Base-by-base conservation (phyloP, 2,797 vertebrate species). In the Odontamblyopus rebecca region DNA sequence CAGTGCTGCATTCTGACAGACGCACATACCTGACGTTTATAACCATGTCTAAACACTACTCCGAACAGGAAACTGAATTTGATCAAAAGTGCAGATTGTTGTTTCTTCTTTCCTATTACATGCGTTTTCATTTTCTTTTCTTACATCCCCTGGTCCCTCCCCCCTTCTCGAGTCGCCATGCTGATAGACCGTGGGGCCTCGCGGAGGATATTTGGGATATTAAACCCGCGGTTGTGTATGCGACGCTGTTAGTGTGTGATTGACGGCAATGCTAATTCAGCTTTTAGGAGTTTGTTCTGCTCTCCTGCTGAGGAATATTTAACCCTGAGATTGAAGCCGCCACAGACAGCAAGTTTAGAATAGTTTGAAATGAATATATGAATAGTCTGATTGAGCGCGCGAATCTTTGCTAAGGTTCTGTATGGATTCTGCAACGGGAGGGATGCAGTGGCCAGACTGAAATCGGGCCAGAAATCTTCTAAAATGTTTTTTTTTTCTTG, bases 201-300 rank as follows among this genome's bases (percentile, higher is more conserved):
- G 73, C 81, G 81, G 84, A 85, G 86, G 85, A 88, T 75, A 23
- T 63, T 63, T 70, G 81, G 85, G 82, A 89, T 90, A 91, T 90
- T 84, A 90, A 88, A 88, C 77, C 67, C 71, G 82, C 4, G 2
- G 65, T 75, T 79, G 83, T 80, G 79, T 79, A 50, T 61, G 82
- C 32, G 72, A 78, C 86, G 77, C 48, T 32, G 48, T 67, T 70
- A 54, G 72, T 13, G 69, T 74, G 76, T 88, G 90, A 92, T 88
- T 82, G 91, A 89, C 90, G 85, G 86, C 87, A 91, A 92, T 92
- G 89, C 90, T 91, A 90, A 90, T 90, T 90, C 86, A 89, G 87
- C 83, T 88, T 86, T 89, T 81, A 84, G 85, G 85, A 85, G 88
- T 87, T 91, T 85, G 79, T 89, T 82, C 84, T 82, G 71, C 75